phyloP scores from a whole-genome alignment of 2,888 invertebrate genomes.

The Nudaria mundana region DNA sequence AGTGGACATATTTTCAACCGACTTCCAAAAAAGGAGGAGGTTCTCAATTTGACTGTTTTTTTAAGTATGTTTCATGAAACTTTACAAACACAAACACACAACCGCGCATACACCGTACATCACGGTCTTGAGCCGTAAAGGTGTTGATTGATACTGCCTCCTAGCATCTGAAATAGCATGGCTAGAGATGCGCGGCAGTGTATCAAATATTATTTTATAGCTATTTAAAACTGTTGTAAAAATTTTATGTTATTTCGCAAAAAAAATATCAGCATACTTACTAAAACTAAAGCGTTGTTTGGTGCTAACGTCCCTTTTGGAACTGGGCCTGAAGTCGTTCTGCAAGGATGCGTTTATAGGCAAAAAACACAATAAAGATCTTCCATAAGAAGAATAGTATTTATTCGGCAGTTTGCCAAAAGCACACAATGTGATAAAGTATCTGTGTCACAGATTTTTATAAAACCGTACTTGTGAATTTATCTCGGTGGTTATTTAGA shows the following conservation, averaged over 20 bases:
- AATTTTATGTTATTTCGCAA: not conserved
- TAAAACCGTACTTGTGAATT: not conserved
- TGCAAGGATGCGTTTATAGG: slow-evolving; percentile 3
- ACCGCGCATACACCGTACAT: no score
- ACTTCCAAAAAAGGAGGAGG: no score
- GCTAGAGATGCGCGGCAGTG: no score
- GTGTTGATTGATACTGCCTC: no score
- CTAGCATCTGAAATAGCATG: no score
- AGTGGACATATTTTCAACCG: no score
- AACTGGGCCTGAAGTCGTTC: slow-evolving; percentile 4
- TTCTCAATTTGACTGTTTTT: no score
- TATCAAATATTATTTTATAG: not conserved
- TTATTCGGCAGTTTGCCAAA: not conserved
- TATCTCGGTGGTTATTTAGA: not conserved
- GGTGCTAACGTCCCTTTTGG: slow-evolving; percentile 1
- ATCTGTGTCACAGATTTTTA: not conserved
- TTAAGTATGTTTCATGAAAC: no score
- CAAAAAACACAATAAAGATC: not conserved
- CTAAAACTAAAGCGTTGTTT: not conserved
- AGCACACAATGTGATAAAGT: not conserved
- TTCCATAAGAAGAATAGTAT: not conserved
- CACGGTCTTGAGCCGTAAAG: no score
- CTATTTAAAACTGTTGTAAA: not conserved
- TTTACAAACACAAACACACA: no score
- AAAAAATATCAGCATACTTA: not conserved